Evolutionary conservation across 2,888 invertebrate species (phyloP).

Genomic region (Erebia aethiops): DNA sequence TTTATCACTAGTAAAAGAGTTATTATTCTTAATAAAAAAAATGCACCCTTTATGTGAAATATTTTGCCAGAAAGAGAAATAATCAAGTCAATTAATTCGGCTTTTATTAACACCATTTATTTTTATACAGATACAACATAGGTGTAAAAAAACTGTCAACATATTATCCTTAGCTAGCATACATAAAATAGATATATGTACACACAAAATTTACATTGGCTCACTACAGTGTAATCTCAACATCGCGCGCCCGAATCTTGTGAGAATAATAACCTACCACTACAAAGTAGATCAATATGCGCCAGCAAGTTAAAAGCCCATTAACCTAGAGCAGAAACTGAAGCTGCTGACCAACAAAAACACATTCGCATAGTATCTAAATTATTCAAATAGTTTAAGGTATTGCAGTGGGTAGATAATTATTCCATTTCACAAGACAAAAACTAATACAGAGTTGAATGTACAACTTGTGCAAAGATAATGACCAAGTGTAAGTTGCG

Average conservation of each 20-base stretch:
- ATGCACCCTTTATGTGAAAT: too few species aligned
- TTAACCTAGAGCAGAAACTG: background rate
- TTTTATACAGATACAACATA: too few species aligned
- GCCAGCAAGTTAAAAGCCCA: background rate
- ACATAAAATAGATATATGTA: too few species aligned
- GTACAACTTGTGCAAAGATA: background rate
- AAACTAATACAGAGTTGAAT: background rate
- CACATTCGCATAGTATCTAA: slow-evolving; percentile 6
- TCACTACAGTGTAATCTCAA: background rate
- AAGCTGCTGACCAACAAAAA: slow-evolving; percentile 9
- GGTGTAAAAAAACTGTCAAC: too few species aligned
- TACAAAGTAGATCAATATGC: background rate
- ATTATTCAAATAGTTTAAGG: background rate
- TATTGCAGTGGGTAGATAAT: background rate
- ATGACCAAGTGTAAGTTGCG: background rate
- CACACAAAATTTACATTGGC: background rate
- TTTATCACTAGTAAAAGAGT: too few species aligned
- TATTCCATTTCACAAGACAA: background rate
- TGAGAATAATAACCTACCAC: background rate
- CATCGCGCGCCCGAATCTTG: background rate
- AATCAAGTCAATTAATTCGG: too few species aligned
- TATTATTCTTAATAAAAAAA: too few species aligned
- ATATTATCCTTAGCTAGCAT: too few species aligned
- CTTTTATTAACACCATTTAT: too few species aligned
- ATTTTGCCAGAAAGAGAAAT: too few species aligned